phyloP scores from a whole-genome alignment of 2,888 invertebrate species.

The Drosophila yooni region DNA sequence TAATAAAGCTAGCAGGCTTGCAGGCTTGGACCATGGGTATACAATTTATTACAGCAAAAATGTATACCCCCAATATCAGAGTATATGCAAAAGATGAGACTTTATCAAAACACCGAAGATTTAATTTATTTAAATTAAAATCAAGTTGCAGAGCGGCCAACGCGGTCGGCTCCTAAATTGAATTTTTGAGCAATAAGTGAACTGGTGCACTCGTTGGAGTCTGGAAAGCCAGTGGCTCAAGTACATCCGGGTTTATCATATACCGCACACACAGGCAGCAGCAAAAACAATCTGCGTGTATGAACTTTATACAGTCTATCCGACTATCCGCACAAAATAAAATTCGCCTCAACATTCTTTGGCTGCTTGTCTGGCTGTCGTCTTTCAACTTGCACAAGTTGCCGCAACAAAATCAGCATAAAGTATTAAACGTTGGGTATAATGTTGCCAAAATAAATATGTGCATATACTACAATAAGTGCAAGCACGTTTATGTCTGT shows the following conservation, averaged over 20 bases:
- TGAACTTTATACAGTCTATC: constrained; percentile 60
- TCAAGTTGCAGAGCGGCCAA: constrained; percentile 50
- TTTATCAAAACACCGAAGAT: constrained; percentile 13
- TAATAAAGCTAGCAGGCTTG: constrained; percentile 17
- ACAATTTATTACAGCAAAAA: constrained; percentile 36
- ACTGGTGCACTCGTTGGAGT: constrained; percentile 21
- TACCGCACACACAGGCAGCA: background rate
- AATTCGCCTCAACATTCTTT: constrained; percentile 39
- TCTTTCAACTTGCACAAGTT: constrained; percentile 32
- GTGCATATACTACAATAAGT: constrained; percentile 7
- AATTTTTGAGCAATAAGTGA: constrained; percentile 56
- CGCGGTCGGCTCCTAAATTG: constrained; percentile 51
- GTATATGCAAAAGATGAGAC: background rate
- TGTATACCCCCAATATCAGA: constrained; percentile 1
- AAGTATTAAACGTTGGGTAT: constrained; percentile 69
- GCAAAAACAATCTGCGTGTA: constrained; percentile 18
- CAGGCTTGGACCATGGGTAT: background rate
- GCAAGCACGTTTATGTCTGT: constrained; percentile 11
- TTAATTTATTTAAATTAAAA: constrained; percentile 68
- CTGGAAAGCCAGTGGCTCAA: constrained; percentile 22
- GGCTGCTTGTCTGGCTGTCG: constrained; percentile 2
- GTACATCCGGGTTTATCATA: constrained; percentile 27
- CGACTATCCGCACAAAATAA: constrained; percentile 53
- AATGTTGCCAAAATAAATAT: constrained; percentile 72
- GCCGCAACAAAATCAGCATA: constrained; percentile 70